Percentiles rank a stretch among this genome's conserved stretches.
phyloP scores from a whole-genome alignment of 2,888 invertebrate genomes.

The Biston betularia region DNA sequence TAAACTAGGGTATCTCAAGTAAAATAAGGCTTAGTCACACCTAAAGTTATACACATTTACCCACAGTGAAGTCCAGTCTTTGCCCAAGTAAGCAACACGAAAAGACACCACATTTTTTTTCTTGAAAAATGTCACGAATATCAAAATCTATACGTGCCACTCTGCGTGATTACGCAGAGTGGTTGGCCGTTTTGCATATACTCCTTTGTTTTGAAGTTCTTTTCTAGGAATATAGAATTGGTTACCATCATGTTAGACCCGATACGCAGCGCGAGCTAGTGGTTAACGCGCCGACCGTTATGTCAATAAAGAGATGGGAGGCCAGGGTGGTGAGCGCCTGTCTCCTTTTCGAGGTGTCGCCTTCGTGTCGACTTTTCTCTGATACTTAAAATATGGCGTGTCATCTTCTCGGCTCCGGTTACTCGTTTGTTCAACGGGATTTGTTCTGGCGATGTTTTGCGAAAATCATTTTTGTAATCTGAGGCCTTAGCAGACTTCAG shows the following conservation, averaged over 20 bases:
- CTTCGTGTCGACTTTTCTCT: conserved; percentile 69
- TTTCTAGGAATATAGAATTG: conserved; percentile 1
- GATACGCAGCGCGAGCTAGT: conserved; percentile 68
- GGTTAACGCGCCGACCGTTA: conserved; percentile 76
- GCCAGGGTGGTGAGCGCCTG: conserved; percentile 55
- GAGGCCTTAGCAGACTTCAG: conserved; percentile 40
- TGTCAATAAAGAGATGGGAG: conserved; percentile 74
- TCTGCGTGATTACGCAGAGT: no score
- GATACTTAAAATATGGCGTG: conserved; percentile 81
- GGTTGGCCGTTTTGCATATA: no score
- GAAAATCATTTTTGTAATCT: conserved; percentile 59
- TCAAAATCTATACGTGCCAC: no score
- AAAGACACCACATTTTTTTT: no score
- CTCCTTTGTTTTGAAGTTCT: no score
- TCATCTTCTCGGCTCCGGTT: conserved; percentile 72
- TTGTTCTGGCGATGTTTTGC: conserved; percentile 63
- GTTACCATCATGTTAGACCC: conserved; percentile 62
- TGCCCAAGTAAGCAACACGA: no score
- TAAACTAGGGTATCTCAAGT: no score
- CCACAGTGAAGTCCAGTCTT: no score
- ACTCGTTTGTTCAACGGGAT: conserved; percentile 73
- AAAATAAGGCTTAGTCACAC: no score
- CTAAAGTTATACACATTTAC: no score
- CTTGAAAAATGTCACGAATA: no score
- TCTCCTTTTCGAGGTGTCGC: conserved; percentile 65